Conservation (phyloP, 2,113 vertebrate species). For the Girardinichthys multiradiatus region DNA sequence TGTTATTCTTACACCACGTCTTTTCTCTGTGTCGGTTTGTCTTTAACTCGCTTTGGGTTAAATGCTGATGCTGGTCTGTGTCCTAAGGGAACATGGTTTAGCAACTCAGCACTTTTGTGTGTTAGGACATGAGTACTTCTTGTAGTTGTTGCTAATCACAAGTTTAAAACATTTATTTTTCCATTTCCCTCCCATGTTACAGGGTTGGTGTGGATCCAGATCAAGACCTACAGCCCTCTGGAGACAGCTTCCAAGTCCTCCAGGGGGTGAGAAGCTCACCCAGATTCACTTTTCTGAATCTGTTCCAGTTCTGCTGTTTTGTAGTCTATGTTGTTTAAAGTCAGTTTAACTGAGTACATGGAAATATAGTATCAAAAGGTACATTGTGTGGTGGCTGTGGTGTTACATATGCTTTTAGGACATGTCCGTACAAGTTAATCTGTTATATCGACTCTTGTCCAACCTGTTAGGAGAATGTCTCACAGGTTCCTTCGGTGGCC, state of each 20-base stretch:
- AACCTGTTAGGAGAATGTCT: not conserved
- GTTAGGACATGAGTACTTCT: not conserved
- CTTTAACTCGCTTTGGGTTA: not conserved
- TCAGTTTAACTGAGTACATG: not conserved
- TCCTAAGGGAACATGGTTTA: not conserved
- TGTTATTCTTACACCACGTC: too few species aligned
- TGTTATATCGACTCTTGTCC: not conserved
- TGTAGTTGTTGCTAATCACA: not conserved
- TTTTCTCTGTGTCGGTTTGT: not conserved
- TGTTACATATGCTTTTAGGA: not conserved
- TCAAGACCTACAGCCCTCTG: constrained; percentile 89
- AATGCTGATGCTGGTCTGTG: not conserved
- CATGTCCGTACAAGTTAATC: not conserved
- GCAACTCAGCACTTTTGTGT: not conserved
- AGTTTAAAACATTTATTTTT: not conserved
- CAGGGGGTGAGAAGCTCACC: constrained; percentile 88
- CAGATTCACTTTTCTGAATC: not conserved
- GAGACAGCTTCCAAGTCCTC: constrained; percentile 96
- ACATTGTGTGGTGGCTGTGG: too few species aligned
- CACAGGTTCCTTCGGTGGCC: not conserved
- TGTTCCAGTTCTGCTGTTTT: constrained; percentile 5
- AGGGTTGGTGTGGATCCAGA: constrained; percentile 98
- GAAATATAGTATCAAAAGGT: not conserved
- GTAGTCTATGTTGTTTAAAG: not conserved
- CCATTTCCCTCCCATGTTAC: constrained; percentile 60